Evolutionary conservation across 2,797 vertebrate genomes (phyloP).

Genomic region (Cichlasoma orientale): DNA sequence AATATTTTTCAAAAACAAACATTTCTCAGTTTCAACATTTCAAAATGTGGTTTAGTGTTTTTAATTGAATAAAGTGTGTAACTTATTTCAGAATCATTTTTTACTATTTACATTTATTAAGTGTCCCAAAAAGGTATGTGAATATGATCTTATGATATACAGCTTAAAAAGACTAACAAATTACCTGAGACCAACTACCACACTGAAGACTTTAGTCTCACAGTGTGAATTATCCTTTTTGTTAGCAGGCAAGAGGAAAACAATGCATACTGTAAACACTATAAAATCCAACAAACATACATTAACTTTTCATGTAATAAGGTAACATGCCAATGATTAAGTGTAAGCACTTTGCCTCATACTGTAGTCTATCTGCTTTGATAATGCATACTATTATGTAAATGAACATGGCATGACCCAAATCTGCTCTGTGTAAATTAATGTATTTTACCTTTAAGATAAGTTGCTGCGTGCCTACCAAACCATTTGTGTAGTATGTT

Average conservation of each 20-base stretch:
- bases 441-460: slow-evolving; percentile 83
- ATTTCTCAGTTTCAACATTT: not conserved
- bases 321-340: slow-evolving; percentile 73
- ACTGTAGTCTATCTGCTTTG: slow-evolving; percentile 75
- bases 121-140: no score
- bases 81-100: not conserved
- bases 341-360: slow-evolving; percentile 70
- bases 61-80: not conserved
- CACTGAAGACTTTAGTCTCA: not conserved
- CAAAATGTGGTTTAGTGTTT: not conserved
- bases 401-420: slow-evolving; percentile 80
- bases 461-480: slow-evolving; percentile 56
- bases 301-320: slow-evolving; percentile 69
- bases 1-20: not conserved
- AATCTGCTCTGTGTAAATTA: slow-evolving; percentile 81
- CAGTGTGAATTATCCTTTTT: slow-evolving; percentile 1
- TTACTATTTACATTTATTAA: not conserved
- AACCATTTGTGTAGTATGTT: slow-evolving; percentile 66
- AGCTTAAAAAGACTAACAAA: not conserved
- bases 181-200: slow-evolving; percentile 1
- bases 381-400: slow-evolving; percentile 82
- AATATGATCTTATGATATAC: no score
- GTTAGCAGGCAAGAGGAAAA: slow-evolving; percentile 12
- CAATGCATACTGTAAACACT: slow-evolving; percentile 31
- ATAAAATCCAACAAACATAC: slow-evolving; percentile 42